Base-by-base conservation (phyloP, 2,797 vertebrate genomes). In the Cirrhinus molitorella region DNA sequence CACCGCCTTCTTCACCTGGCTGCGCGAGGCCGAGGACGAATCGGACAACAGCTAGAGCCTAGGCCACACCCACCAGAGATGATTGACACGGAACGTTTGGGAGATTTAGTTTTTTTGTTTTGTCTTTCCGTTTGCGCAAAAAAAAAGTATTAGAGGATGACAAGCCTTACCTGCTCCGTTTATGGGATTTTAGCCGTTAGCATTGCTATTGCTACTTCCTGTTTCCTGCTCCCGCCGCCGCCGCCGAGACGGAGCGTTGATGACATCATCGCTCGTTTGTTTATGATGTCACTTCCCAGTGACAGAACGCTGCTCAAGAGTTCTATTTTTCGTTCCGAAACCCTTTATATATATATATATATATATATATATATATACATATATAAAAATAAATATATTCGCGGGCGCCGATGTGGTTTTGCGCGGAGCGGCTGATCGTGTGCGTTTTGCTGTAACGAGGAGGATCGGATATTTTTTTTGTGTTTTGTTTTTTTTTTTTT, bases 1-100 rank as follows among this genome's bases (percentile, higher is more conserved):
- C 92, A 99, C 98, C 0, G 95, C 96, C 89, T 99, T 99, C 94
- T 99, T 99, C 92, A 98, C 96, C 63, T 99, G 98, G 98, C 96
- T 99, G 73, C 96, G 97, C 0, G 97, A 99, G 91, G 96, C 96
- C 0, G 98, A 98, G 89, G 97, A 98, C 0, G 98, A 99, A 88
- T 99, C 97, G 0, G 98, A 99, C 91, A 97, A 98, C 95, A 99
- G 97, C 93, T 99, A 96, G 96, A 87, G 25, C 25, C 55, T 55
- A 34, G 31, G 37, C 73, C 55, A 13, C 53, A 79, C 87, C 84
- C 19, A 85, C 51, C 83, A 3, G 14, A 47, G 31, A 13, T 31
- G 71, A 75, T 76, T 80, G 21, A 74, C 13, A 21, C 51, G 25
- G 72, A 79, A 91, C 89, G 90, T 87, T 85, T 89, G 90, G 91